Conservation (phyloP, 2,797 vertebrate genomes). For the Poeciliopsis paucimaculata region DNA sequence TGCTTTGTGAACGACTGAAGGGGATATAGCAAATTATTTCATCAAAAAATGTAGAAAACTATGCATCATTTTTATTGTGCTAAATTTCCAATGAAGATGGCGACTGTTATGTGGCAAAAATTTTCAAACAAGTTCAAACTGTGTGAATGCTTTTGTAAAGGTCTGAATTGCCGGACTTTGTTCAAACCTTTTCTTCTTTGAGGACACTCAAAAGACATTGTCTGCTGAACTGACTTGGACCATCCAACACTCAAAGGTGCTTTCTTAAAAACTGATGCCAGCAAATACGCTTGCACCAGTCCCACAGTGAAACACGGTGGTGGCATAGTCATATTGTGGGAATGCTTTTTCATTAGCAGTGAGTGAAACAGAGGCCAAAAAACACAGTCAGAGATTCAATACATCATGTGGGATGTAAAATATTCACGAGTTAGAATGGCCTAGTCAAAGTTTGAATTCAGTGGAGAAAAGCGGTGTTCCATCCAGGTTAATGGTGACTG, state of each 20-base stretch:
- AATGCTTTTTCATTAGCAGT: not conserved
- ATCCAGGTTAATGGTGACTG: not conserved
- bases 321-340: not conserved
- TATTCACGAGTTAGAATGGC: not conserved
- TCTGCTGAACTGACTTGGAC: not conserved
- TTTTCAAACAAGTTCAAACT: not conserved
- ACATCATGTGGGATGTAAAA: not conserved
- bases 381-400: not conserved
- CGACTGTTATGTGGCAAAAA: not conserved
- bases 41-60: not conserved
- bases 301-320: not conserved
- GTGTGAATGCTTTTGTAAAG: not conserved
- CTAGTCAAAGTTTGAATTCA: not conserved
- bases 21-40: not conserved
- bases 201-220: not conserved
- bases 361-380: not conserved
- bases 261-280: not conserved
- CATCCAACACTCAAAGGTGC: not conserved
- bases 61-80: not conserved
- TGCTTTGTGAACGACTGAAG: not conserved
- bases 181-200: not conserved
- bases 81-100: not conserved
- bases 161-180: not conserved
- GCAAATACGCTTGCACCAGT: not conserved
- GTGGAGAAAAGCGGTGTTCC: not conserved